Evolutionary conservation across 2,113 vertebrate genomes (phyloP), one percentile per base, ranked within the genome.

Genomic region (Baryphthengus martii): DNA sequence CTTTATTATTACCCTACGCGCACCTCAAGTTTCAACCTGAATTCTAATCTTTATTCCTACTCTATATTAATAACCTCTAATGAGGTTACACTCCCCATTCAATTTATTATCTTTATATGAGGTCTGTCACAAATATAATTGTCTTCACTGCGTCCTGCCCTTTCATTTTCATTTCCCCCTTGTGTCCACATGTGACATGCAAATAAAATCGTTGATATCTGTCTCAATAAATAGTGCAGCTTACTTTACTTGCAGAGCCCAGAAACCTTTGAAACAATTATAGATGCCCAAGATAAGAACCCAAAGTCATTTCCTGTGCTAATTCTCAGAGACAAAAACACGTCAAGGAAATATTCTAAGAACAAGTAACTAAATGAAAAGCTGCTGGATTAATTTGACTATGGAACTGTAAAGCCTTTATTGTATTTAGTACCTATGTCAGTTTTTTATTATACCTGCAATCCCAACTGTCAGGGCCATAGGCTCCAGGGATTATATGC

Each of bases 171-270:
- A 71, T 80, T 86, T 63, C 44, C 29, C 12, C 13, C 49, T 20
- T 19, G 10, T 52, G 55, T 18, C 37, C 16, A 28, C 28, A 55
- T 0, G 3, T 1, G 11, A 80, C 6, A 19, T 1, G 10, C 39
- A 91, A 90, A 82, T 17, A 45, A 49, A 80, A 80, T 10, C 29
- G 7, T 18, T 83, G 53, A 8, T 65, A 52, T 31, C 49, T 31
- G 25, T 18, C 50, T 71, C 56, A 79, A 4, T 16, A 81, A 83
- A 78, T 6, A 70, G 19, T 1, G 3, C 23, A 53, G 44, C 55
- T 83, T 55, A 79, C 37, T 31, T 83, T 55, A 79, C 37, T 31
- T 50, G 31, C n/a, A 71, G 45, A 55, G 39, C 21, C 44, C 63
- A 89, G 63, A 81, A 83, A 71, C 10, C 42, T 80, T 49, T 65